Conservation (phyloP, 2,888 invertebrate genomes). For the Pimpla rufipes region DNA sequence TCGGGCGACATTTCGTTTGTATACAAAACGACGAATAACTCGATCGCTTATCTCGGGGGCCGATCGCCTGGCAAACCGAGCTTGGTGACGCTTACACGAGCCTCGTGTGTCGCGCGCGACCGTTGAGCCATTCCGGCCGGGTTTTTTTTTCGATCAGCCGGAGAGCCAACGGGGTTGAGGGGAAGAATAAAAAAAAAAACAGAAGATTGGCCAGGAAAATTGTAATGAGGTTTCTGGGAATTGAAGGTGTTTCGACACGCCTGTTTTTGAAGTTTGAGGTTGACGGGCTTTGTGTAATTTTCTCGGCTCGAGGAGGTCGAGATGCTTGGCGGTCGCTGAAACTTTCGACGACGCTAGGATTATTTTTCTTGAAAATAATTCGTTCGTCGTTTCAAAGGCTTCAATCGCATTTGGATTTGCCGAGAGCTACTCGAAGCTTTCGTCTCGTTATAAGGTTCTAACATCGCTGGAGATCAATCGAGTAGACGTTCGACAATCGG, state of each 20-base stretch:
- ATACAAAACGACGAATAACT: conserved; percentile 7
- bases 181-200: too few relatives aligned
- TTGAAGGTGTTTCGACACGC: too few relatives aligned
- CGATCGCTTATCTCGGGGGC: not conserved
- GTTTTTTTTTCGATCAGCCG: not conserved
- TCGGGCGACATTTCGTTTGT: not conserved
- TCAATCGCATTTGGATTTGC: conserved; percentile 4
- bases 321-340: too few relatives aligned
- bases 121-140: not conserved
- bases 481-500: not conserved
- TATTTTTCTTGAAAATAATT: not conserved
- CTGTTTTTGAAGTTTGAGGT: too few relatives aligned
- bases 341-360: not conserved
- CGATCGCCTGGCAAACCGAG: not conserved
- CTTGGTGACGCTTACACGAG: not conserved
- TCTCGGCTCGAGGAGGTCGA: too few relatives aligned
- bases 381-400: not conserved
- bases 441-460: not conserved
- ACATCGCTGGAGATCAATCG: not conserved
- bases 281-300: too few relatives aligned
- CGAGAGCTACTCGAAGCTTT: not conserved
- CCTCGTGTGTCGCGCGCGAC: not conserved
- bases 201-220: too few relatives aligned
- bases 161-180: too few relatives aligned
- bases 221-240: too few relatives aligned